Conservation (phyloP, 2,797 vertebrate species). For the Falco naumanni region DNA sequence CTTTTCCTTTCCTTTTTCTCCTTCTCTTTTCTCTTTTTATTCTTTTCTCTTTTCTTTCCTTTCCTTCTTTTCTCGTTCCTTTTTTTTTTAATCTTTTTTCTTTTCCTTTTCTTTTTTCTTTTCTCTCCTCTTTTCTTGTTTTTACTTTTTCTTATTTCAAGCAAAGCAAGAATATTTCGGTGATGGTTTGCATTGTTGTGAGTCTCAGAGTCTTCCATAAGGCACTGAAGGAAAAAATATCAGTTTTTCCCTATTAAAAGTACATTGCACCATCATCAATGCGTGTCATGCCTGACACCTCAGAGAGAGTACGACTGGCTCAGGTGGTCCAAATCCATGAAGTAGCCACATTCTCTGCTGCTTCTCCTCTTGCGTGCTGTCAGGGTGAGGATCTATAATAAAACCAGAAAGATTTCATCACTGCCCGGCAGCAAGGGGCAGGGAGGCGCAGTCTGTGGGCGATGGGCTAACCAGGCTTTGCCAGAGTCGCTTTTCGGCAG, state of each 20-base stretch:
- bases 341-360: conserved; percentile 82
- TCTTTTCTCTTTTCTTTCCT: conserved; percentile 57
- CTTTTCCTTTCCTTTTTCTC: conserved; percentile 69
- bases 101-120: conserved; percentile 58
- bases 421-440: not conserved
- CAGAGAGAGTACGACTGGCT: conserved; percentile 81
- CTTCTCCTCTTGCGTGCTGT: conserved; percentile 73
- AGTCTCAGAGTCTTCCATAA: conserved; percentile 98
- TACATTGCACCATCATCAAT: conserved; percentile 93
- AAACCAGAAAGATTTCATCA: conserved; percentile 59
- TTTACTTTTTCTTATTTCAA: conserved; percentile 83
- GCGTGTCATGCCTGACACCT: conserved; percentile 84
- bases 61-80: conserved; percentile 9
- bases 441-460: not conserved
- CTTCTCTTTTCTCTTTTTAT: conserved; percentile 75
- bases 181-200: conserved; percentile 97
- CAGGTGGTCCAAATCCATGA: conserved; percentile 84
- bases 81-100: not conserved
- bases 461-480: not conserved
- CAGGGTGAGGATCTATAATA: conserved; percentile 74
- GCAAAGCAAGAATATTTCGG: conserved; percentile 92
- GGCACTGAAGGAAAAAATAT: conserved; percentile 97
- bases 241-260: conserved; percentile 89
- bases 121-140: conserved; percentile 48
- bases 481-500: not conserved